These are phyloP conservation scores for Dolichoris vasculosae DNA, from an alignment of 1,140 invertebrate genomes.

Conservation along the genomic window DNA sequence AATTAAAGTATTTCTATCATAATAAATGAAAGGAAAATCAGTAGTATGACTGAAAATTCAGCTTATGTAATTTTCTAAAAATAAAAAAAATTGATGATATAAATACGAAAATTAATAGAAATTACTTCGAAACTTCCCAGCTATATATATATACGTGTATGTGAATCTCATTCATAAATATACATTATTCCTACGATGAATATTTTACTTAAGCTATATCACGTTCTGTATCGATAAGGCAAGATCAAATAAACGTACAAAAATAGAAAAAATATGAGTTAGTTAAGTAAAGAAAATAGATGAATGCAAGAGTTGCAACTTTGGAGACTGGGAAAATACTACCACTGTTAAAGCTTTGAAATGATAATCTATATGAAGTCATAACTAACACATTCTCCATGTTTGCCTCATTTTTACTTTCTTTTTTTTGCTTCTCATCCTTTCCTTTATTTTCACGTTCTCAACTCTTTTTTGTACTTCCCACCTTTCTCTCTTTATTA, in stretches of 20 bases:
- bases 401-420: conserved; percentile 55
- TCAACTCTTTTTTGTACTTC: conserved; percentile 21
- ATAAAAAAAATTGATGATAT: background rate
- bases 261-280: conserved; percentile 21
- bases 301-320: conserved; percentile 11
- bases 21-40: background rate
- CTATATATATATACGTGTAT: no score
- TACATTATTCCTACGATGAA: conserved; percentile 9
- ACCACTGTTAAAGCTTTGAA: conserved; percentile 58
- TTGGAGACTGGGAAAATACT: conserved; percentile 33
- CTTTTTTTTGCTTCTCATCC: conserved; percentile 27
- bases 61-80: background rate
- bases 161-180: no score
- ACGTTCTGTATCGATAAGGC: no score
- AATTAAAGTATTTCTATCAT: no score
- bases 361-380: conserved; percentile 59
- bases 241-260: background rate
- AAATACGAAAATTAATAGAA: background rate
- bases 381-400: conserved; percentile 61
- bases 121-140: background rate
- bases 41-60: background rate
- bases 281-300: conserved; percentile 15
- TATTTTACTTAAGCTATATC: background rate
- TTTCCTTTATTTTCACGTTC: conserved; percentile 34
- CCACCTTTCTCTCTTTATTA: conserved; percentile 5